phyloP scores from a whole-genome alignment of 2,113 vertebrate species.

The Trogon surrucura region DNA sequence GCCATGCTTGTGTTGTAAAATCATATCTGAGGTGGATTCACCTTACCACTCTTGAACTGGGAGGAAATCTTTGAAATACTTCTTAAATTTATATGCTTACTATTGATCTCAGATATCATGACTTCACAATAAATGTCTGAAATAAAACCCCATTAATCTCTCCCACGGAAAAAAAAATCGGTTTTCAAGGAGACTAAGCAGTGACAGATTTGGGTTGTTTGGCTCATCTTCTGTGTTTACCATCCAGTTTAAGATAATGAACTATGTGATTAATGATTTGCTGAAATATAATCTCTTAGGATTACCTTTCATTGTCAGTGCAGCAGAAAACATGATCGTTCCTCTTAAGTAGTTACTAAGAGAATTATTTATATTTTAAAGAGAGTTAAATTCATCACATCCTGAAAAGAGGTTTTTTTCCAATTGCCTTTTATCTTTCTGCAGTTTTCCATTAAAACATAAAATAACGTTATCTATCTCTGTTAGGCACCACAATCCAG shows the following conservation, averaged over 20 bases:
- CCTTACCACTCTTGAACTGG: background rate
- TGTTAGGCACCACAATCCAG: background rate
- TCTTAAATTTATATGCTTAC: background rate
- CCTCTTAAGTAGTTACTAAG: slow-evolving; percentile 17
- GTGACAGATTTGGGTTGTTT: slow-evolving; percentile 28
- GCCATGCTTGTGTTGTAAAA: background rate
- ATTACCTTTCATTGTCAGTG: slow-evolving; percentile 51
- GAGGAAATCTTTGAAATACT: background rate
- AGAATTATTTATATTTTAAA: slow-evolving; percentile 43
- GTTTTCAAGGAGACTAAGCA: background rate
- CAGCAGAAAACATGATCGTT: slow-evolving; percentile 37
- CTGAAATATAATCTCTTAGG: slow-evolving; percentile 43
- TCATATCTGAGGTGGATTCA: background rate
- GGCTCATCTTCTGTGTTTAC: slow-evolving; percentile 33
- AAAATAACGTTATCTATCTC: slow-evolving; percentile 60
- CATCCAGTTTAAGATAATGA: slow-evolving; percentile 34
- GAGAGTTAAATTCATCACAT: slow-evolving; percentile 41
- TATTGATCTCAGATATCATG: background rate
- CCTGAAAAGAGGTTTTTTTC: slow-evolving; percentile 9
- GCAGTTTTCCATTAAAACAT: slow-evolving; percentile 46
- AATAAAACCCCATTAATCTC: background rate
- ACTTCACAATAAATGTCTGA: background rate
- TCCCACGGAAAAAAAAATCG: background rate
- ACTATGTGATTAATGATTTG: slow-evolving; percentile 45
- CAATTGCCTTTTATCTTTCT: slow-evolving; percentile 51